phyloP scores from a whole-genome alignment of 2,888 invertebrate genomes.

The Parthenolecanium corni region DNA sequence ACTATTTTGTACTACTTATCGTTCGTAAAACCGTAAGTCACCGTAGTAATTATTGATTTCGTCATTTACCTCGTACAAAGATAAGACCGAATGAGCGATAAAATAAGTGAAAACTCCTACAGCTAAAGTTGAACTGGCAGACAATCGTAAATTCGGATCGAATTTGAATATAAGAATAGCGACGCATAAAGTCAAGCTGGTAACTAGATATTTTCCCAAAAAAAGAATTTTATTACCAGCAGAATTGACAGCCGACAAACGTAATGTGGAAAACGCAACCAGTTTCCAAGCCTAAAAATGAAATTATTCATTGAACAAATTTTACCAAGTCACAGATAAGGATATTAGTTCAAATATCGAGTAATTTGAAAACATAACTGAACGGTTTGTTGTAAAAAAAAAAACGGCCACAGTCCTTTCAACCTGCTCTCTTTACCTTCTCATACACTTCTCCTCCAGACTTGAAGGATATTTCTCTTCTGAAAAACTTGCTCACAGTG shows the following conservation, averaged over 20 bases:
- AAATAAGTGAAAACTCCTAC: slow-evolving; percentile 79
- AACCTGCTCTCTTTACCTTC: too few species aligned
- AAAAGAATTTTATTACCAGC: slow-evolving; percentile 88
- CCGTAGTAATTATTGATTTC: too few species aligned
- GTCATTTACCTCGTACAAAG: slow-evolving; percentile 78
- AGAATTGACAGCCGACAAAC: slow-evolving; percentile 84
- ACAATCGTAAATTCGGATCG: slow-evolving; percentile 63
- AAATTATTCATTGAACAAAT: neutral
- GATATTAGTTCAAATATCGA: too few species aligned
- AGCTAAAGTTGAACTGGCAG: slow-evolving; percentile 72
- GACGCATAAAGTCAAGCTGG: slow-evolving; percentile 66
- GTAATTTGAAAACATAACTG: too few species aligned
- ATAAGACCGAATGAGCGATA: slow-evolving; percentile 84
- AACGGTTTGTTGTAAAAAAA: too few species aligned
- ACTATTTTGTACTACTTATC: neutral
- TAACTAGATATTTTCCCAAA: slow-evolving; percentile 70
- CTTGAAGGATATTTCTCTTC: too few species aligned
- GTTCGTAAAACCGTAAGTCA: neutral
- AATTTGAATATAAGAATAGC: slow-evolving; percentile 65
- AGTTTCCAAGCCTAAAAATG: slow-evolving; percentile 71
- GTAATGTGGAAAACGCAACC: slow-evolving; percentile 66
- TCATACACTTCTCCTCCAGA: too few species aligned
- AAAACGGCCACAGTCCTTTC: too few species aligned
- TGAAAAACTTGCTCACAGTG: too few species aligned
- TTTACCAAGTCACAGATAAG: too few species aligned